A percentile compares a stretch with the other conserved stretches of the same genome.
phyloP scores from a whole-genome alignment of 2,113 vertebrate species.

The Corythaixoides concolor region DNA sequence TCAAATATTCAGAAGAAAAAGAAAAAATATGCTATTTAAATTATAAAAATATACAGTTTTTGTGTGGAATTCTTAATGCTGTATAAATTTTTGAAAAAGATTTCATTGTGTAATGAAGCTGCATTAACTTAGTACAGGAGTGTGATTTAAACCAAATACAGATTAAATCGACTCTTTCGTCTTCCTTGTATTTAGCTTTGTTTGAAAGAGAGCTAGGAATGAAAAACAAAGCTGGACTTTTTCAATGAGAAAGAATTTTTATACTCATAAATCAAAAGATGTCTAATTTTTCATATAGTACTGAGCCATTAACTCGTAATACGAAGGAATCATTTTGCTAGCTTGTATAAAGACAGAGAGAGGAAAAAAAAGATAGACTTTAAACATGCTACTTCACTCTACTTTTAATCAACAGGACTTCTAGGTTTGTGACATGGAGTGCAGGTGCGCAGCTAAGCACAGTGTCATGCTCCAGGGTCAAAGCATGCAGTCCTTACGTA shows the following conservation, averaged over 20 bases:
- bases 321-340: background rate
- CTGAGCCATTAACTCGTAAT: background rate
- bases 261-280: background rate
- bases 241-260: background rate
- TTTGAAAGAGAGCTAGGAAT: slow-evolving; percentile 4
- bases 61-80: slow-evolving; percentile 52
- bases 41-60: slow-evolving; percentile 65
- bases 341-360: slow-evolving; percentile 3
- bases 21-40: slow-evolving; percentile 52
- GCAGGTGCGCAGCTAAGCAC: background rate
- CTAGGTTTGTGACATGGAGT: background rate
- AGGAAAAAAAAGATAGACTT: background rate
- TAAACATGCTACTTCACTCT: background rate
- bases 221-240: slow-evolving; percentile 8
- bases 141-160: slow-evolving; percentile 21
- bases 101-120: slow-evolving; percentile 35
- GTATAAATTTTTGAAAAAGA: slow-evolving; percentile 10
- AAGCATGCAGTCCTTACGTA: background rate
- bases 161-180: slow-evolving; percentile 25
- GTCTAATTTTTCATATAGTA: background rate
- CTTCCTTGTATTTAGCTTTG: background rate
- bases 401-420: background rate
- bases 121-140: slow-evolving; percentile 19
- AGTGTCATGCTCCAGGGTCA: background rate
- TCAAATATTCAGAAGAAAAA: slow-evolving; percentile 62